Evolutionary conservation across 2,113 vertebrate species (phyloP).

Genomic region (Trichechus manatus): DNA sequence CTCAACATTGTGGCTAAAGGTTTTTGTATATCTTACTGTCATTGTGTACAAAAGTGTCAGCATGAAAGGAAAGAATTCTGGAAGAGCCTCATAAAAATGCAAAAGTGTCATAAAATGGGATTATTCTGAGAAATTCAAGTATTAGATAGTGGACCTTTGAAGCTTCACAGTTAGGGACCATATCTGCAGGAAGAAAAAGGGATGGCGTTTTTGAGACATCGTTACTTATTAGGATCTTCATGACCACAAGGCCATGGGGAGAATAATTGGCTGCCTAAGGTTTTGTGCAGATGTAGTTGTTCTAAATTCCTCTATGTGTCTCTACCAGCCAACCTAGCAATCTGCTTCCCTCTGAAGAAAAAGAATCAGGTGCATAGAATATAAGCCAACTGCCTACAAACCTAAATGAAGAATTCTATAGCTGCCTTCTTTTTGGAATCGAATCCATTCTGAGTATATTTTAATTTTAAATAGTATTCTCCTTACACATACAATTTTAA

Average conservation of each 20-base stretch:
- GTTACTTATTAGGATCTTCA: fast-evolving
- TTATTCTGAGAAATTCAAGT: neutral
- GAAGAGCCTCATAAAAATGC: fast-evolving
- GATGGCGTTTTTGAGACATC: neutral
- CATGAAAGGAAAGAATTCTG: fast-evolving
- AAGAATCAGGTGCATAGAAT: fast-evolving
- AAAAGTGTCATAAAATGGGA: fast-evolving
- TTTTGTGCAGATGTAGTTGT: neutral
- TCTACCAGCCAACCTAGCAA: fast-evolving
- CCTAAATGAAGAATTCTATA: fast-evolving
- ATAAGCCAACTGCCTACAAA: fast-evolving
- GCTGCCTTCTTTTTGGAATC: neutral
- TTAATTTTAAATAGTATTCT: neutral
- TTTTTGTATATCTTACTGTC: fast-evolving
- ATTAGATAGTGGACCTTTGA: neutral
- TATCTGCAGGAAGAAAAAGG: neutral
- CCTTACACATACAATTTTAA: neutral
- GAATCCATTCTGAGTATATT: neutral
- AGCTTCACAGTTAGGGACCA: fast-evolving
- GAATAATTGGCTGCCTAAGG: fast-evolving
- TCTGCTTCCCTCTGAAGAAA: neutral
- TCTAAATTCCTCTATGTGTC: too few species aligned
- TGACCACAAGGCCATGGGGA: too few species aligned
- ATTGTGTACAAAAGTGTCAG: fast-evolving
- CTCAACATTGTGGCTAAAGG: neutral